A percentile compares a stretch with the other conserved stretches of the same genome.
Conservation (phyloP, 2,888 invertebrate species). For the Keiferia lycopersicella region DNA sequence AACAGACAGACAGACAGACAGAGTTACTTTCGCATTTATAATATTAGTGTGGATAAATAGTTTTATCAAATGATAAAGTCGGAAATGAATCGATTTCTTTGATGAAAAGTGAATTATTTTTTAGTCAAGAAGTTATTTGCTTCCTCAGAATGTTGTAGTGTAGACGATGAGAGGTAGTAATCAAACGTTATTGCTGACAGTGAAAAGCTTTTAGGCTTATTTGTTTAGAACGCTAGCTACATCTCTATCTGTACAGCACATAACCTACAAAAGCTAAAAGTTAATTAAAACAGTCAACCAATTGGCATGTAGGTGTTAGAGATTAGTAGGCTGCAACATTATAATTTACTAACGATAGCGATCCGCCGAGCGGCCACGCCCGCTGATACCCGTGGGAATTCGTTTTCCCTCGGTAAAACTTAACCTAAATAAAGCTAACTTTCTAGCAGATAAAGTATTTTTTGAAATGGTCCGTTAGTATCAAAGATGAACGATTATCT, state of each 20-base stretch:
- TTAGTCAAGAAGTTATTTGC: not conserved
- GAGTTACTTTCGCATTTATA: no score
- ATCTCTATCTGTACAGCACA: not conserved
- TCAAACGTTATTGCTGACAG: conserved; percentile 29
- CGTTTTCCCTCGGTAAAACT: no score
- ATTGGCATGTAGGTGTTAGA: conserved; percentile 4
- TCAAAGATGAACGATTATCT: no score
- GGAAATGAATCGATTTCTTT: no score
- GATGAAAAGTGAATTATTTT: not conserved
- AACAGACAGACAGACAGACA: no score
- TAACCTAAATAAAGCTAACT: no score
- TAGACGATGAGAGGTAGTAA: conserved; percentile 3
- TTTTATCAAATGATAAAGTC: no score
- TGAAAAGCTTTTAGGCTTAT: conserved; percentile 43
- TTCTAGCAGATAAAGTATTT: no score
- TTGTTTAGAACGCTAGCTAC: conserved; percentile 21
- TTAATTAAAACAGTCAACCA: conserved; percentile 2
- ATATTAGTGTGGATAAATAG: no score
- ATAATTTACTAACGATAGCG: not conserved
- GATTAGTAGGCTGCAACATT: not conserved
- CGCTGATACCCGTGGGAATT: no score
- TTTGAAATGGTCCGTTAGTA: no score
- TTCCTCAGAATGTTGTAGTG: not conserved
- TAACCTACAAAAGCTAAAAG: not conserved
- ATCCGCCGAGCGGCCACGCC: no score